Evolutionary conservation across 2,113 vertebrate genomes (phyloP), one percentile per base, ranked within the genome.

Genomic region (Scophthalmus maximus): DNA sequence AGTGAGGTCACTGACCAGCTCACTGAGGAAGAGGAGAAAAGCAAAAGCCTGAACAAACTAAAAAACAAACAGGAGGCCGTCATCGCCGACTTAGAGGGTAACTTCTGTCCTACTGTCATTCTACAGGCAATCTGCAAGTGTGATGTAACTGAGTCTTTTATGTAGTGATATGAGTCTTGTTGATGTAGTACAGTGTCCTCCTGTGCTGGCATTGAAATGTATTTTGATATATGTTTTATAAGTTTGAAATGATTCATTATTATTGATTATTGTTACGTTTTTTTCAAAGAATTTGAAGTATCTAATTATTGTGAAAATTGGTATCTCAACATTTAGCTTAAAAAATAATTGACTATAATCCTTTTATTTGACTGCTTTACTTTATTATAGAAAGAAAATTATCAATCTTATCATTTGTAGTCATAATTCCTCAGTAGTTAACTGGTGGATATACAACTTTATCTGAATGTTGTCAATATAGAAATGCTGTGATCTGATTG

Each of bases 11-110:
- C 93, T 0, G 94, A 95, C 26, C 94, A 95, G 66, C 92, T 96
- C 8, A 95, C 95, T 0, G 96, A 97, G 60, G 96, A 97, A 72
- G 96, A 97, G 47, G 96, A 97, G 88, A 97, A 96, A 66, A 89
- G 94, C 69, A 97, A 97, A 88, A 96, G 94, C 76, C 92, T 97
- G 2, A 95, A 92, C 73, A 97, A 97, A 74, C 94, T 96, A 1
- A 94, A 96, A 55, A 95, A 95, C 88, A 97, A 96, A 56, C 96
- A 97, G 20, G 96, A 97, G 68, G 95, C 96, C 5, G 85, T 94
- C 3, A 95, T 97, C 0, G 93, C 94, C 0, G 96, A 97, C 83
- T 88, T 97, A 49, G 96, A 97, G 79, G 96, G 96, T 97, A 89
- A 65, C 22, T n/a, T n/a, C n/a, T 71, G 15, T 67, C 30, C 20